These are phyloP conservation scores for Glyphotaelius pellucidus DNA, from an alignment of 2,888 invertebrate species.

Conservation along the genomic window DNA sequence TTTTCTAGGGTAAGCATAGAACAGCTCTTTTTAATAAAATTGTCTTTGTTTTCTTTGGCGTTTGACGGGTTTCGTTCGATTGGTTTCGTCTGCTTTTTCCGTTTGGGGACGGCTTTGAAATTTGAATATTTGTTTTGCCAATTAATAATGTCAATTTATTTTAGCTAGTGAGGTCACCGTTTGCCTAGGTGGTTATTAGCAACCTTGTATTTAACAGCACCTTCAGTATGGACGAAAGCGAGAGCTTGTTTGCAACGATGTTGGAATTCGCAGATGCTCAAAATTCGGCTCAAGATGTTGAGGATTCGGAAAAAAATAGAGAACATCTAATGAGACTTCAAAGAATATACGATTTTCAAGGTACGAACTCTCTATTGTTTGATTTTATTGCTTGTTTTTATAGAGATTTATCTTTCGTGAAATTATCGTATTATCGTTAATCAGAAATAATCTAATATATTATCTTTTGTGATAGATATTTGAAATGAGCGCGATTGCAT, in stretches of 20 bases:
- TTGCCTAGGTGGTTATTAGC: constrained; percentile 71
- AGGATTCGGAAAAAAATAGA: constrained; percentile 74
- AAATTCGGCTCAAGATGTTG: constrained; percentile 72
- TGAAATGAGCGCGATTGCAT: background rate
- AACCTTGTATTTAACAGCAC: constrained; percentile 23
- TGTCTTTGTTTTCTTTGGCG: constrained; percentile 41
- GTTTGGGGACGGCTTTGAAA: constrained; percentile 58
- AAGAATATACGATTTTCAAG: constrained; percentile 75
- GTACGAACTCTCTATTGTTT: constrained; percentile 68
- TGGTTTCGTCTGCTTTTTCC: constrained; percentile 61
- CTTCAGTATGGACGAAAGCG: constrained; percentile 56
- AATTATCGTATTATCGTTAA: background rate
- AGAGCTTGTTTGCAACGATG: constrained; percentile 72
- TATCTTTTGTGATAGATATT: background rate
- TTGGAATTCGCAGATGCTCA: constrained; percentile 73
- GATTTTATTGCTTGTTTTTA: constrained; percentile 7
- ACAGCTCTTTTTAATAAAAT: constrained; percentile 15
- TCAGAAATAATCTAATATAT: background rate
- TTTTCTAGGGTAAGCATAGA: background rate
- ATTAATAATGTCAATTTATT: constrained; percentile 57
- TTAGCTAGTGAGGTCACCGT: constrained; percentile 63
- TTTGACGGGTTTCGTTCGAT: constrained; percentile 56
- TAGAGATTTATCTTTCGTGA: background rate
- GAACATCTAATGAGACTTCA: constrained; percentile 74
- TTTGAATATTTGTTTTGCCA: constrained; percentile 60